These are phyloP conservation scores for Chrysaora quinquecirrha DNA, from an alignment of 30 jellyfish, hydroid and myxozoan genomes.

Conservation along the genomic window DNA sequence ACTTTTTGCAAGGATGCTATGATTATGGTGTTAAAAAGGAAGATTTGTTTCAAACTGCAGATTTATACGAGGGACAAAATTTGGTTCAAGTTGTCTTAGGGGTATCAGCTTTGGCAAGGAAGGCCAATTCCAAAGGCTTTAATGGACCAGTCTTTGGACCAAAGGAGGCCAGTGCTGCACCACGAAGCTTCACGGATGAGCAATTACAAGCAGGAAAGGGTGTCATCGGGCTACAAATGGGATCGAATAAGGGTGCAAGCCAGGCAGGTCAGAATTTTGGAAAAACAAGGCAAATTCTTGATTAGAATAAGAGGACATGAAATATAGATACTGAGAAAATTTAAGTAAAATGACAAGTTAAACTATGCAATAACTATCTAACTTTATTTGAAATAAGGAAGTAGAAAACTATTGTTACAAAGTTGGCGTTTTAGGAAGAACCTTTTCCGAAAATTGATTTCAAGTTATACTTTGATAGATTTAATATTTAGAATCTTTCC, in stretches of 20 bases:
- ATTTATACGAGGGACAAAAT: slow-evolving; percentile 89
- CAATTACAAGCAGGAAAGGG: slow-evolving; percentile 95
- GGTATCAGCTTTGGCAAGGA: slow-evolving; percentile 91
- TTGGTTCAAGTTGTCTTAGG: slow-evolving; percentile 93
- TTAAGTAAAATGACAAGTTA: too few species aligned
- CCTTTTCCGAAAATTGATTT: too few species aligned
- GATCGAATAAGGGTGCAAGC: slow-evolving; percentile 98
- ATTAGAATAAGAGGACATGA: slow-evolving; percentile 45
- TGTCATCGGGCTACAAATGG: slow-evolving; percentile 94
- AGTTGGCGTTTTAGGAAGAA: too few species aligned
- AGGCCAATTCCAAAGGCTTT: slow-evolving; percentile 66
- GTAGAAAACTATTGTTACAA: too few species aligned
- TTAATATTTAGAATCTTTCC: too few species aligned
- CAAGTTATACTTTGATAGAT: too few species aligned
- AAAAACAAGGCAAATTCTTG: slow-evolving; percentile 94
- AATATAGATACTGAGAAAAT: too few species aligned
- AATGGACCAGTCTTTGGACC: slow-evolving; percentile 97
- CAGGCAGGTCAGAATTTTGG: slow-evolving; percentile 99
- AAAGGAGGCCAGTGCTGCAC: slow-evolving; percentile 90
- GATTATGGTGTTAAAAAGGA: slow-evolving; percentile 77
- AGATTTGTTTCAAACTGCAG: slow-evolving; percentile 99
- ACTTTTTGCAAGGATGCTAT: slow-evolving; percentile 81
- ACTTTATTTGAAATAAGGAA: too few species aligned
- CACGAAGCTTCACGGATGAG: slow-evolving; percentile 94
- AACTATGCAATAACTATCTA: too few species aligned